A percentile compares a stretch with the other conserved stretches of the same genome.
Conservation (phyloP, 2,113 vertebrate species). For the Oncorhynchus mykiss region DNA sequence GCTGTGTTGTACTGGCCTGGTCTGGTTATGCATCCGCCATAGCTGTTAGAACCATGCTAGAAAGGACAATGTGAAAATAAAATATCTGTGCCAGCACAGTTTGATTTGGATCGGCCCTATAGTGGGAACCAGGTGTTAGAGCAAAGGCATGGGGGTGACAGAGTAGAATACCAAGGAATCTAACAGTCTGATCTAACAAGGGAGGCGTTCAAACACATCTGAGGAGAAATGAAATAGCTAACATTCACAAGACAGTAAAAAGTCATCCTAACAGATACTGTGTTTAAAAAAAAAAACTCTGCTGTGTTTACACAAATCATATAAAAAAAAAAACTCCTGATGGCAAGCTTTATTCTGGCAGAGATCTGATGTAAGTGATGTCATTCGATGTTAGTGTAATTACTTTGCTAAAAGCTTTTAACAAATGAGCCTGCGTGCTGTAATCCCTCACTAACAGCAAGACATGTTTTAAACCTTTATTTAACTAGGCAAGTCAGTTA, state of each 20-base stretch:
- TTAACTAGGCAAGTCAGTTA: no score
- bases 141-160: no score
- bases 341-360: not conserved
- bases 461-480: not conserved
- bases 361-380: not conserved
- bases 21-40: no score
- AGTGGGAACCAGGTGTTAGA: no score
- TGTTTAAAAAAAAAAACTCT: not conserved
- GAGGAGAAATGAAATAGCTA: not conserved
- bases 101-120: no score
- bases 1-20: no score
- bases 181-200: no score
- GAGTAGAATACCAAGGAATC: no score
- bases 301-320: no score
- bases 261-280: not conserved
- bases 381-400: not conserved
- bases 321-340: no score
- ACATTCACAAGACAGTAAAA: not conserved
- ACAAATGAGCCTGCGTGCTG: not conserved
- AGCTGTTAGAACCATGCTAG: no score
- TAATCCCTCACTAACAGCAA: constrained; percentile 1
- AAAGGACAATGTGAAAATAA: not conserved
- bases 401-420: not conserved
- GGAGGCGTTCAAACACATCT: not conserved
- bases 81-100: not conserved